Conservation (phyloP, 2,113 vertebrate genomes). For the Scophthalmus maximus region DNA sequence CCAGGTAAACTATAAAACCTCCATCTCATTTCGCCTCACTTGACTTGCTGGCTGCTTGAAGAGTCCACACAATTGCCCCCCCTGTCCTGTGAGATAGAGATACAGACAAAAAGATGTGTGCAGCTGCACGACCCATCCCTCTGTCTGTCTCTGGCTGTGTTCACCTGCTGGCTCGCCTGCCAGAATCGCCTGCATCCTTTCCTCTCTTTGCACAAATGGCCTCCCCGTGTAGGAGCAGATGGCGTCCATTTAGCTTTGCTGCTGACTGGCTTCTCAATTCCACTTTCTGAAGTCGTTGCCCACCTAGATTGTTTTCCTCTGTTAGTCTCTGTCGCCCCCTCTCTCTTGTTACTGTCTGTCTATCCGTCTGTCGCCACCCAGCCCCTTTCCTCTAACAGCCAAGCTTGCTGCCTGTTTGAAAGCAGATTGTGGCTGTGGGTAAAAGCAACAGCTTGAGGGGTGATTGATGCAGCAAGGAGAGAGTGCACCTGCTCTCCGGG, state of each 20-base stretch:
- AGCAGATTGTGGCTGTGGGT: slow-evolving; percentile 45
- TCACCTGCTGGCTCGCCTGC: slow-evolving; percentile 30
- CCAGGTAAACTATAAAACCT: slow-evolving; percentile 42
- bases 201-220: slow-evolving; percentile 54
- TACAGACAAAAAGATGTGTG: slow-evolving; percentile 18
- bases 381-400: slow-evolving; percentile 18
- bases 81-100: slow-evolving; percentile 27
- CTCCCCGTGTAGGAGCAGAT: slow-evolving; percentile 63
- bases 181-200: slow-evolving; percentile 27
- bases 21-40: slow-evolving; percentile 28
- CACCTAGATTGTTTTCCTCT: slow-evolving; percentile 8
- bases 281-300: slow-evolving; percentile 51
- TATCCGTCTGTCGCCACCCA: slow-evolving; percentile 8
- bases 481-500: background rate
- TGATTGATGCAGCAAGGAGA: slow-evolving; percentile 48
- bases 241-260: slow-evolving; percentile 57
- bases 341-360: slow-evolving; percentile 14
- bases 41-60: slow-evolving; percentile 30
- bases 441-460: slow-evolving; percentile 47
- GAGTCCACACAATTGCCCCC: slow-evolving; percentile 11
- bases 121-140: slow-evolving; percentile 7
- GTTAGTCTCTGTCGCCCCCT: slow-evolving; percentile 3
- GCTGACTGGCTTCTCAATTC: slow-evolving; percentile 50
- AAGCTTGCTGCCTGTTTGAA: slow-evolving; percentile 28
- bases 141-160: slow-evolving; percentile 33